Evolutionary conservation across 2,888 invertebrate species (phyloP), one percentile per base, ranked within the genome.

Genomic region (Xylocampa areola): DNA sequence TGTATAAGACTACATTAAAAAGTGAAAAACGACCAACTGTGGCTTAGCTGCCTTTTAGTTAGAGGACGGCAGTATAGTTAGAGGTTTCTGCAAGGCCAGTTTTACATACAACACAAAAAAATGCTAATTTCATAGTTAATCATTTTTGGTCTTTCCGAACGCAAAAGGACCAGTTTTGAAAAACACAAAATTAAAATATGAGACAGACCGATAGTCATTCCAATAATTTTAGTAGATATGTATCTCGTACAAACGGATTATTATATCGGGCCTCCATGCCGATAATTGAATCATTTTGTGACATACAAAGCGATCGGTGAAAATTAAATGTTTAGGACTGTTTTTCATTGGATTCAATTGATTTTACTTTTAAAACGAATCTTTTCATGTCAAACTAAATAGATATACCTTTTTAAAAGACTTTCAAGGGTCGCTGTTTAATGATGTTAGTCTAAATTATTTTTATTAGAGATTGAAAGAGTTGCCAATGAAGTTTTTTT

Each of bases 231-330:
- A 21, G 5, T 8, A 5, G n/a, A 23, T 37, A 37, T 5, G 1
- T 0, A 10, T 27, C 27, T 44, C 13, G 7, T 27, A 32, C 52
- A 30, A 35, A 14, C 10, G 52, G 49, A 50, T 62, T 61, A 48
- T 40, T 27, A 17, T 1, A 13, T n/a, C 3, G 5, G n/a, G 25
- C 16, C 33, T 47, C 68, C 35, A 54, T n/a, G 10, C 7, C 17
- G 14, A 40, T 67, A 48, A 67, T 44, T 54, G 50, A 59, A 54
- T 51, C 17, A 36, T 54, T 57, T 48, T 49, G 17, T 23, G 6
- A 11, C 10, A 25, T 10, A 23, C 16, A 39, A 43, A 48, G 6
- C 11, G 7, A 0, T 21, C 0, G 5, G 10, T 29, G 29, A 7
- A 32, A 41, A 40, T 60, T 19, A 13, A 27, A 47, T 25, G 13